Evolutionary conservation across 2,797 vertebrate species (phyloP).

Genomic region (Sebastes wilsoni): DNA sequence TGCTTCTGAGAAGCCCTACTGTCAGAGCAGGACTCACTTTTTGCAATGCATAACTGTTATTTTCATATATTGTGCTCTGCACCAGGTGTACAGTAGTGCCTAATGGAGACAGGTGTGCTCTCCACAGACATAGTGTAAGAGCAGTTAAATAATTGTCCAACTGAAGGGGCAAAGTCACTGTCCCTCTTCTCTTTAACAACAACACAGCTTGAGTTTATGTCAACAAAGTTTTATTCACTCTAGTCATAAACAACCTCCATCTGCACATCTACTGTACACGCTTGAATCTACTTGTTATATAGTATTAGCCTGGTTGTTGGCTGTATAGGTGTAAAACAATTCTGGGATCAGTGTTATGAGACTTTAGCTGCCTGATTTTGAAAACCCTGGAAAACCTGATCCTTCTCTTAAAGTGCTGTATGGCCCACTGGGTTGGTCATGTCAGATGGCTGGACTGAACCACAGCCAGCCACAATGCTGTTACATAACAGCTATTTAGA

Average conservation of each 20-base stretch:
- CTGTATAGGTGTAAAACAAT: not conserved
- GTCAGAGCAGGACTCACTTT: not conserved
- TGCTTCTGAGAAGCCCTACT: not conserved
- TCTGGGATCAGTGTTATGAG: not conserved
- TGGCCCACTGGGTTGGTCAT: slow-evolving; percentile 33
- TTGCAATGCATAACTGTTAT: not conserved
- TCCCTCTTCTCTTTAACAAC: not conserved
- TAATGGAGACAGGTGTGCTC: not conserved
- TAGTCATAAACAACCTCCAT: not conserved
- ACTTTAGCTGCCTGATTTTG: not conserved
- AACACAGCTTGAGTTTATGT: not conserved
- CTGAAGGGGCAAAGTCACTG: not conserved
- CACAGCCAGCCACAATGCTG: slow-evolving; percentile 40
- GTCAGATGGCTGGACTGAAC: slow-evolving; percentile 41
- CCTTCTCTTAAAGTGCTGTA: slow-evolving; percentile 18
- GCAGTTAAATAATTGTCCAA: not conserved
- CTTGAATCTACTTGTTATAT: not conserved
- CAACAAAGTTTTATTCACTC: not conserved
- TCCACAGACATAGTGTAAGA: not conserved
- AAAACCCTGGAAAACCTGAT: slow-evolving; percentile 19
- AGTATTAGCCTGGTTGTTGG: not conserved
- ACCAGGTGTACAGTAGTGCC: not conserved
- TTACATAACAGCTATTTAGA: slow-evolving; percentile 71
- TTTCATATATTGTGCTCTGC: not conserved
- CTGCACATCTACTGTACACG: not conserved